Percentiles rank a stretch among this genome's conserved stretches.
Conservation (phyloP, 2,797 vertebrate genomes). For the Gastrophryne carolinensis region DNA sequence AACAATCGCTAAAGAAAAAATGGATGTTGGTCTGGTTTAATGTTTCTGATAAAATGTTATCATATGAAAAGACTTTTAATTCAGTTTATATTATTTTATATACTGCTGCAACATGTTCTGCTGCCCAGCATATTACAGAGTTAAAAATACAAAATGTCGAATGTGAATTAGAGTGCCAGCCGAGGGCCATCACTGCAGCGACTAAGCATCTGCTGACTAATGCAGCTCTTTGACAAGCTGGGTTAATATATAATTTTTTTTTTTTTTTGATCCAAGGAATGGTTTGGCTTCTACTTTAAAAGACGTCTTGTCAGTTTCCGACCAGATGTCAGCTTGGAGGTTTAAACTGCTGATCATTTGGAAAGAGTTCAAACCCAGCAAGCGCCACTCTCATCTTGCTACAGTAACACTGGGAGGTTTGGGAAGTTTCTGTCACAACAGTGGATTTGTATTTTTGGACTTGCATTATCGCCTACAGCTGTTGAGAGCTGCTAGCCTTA, state of each 20-base stretch:
- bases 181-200: background rate
- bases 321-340: constrained; percentile 31
- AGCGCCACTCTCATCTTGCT: constrained; percentile 17
- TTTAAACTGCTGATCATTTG: constrained; percentile 27
- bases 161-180: background rate
- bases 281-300: constrained; percentile 16
- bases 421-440: constrained; percentile 8
- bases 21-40: too few relatives aligned
- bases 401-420: constrained; percentile 6
- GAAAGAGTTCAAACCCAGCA: constrained; percentile 26
- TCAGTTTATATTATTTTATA: too few relatives aligned
- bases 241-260: constrained; percentile 7
- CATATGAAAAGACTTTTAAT: too few relatives aligned
- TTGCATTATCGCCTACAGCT: constrained; percentile 19
- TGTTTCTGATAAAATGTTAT: too few relatives aligned
- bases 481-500: background rate
- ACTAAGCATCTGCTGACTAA: constrained; percentile 30
- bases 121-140: background rate
- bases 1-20: too few relatives aligned
- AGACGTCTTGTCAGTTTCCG: constrained; percentile 34
- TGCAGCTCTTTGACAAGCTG: background rate
- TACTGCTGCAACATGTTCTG: background rate
- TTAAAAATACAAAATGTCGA: background rate
- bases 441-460: constrained; percentile 18
- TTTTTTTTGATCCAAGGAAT: constrained; percentile 7